Evolutionary conservation across 1,140 invertebrate genomes (phyloP).

Genomic region (Ips nitidus): DNA sequence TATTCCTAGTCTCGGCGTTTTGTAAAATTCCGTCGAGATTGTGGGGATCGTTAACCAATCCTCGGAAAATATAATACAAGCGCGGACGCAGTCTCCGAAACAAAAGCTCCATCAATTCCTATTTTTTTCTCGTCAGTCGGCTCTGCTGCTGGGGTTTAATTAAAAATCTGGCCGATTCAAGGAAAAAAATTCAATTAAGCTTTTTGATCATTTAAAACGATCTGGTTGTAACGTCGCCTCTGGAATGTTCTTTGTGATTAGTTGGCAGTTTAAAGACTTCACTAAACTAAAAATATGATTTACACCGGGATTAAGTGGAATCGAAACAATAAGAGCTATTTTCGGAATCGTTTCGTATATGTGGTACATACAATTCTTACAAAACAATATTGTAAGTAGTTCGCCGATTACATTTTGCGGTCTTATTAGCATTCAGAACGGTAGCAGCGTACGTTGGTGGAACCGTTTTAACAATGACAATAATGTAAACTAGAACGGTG

Average conservation of each 20-base stretch:
- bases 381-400: background rate
- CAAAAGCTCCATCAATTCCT: background rate
- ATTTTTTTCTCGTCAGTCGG: background rate
- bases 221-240: too few species aligned
- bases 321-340: background rate
- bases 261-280: too few species aligned
- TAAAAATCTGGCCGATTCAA: constrained; percentile 2
- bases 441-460: background rate
- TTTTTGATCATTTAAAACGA: background rate
- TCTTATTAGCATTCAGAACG: background rate
- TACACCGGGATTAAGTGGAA: background rate
- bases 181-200: background rate
- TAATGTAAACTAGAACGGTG: too few species aligned
- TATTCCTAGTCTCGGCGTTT: too few species aligned
- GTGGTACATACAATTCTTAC: background rate
- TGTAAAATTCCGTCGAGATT: too few species aligned
- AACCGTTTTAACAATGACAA: too few species aligned
- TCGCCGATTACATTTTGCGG: background rate
- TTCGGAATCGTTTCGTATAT: background rate
- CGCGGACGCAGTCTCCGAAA: background rate
- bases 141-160: background rate
- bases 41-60: background rate
- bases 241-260: too few species aligned
- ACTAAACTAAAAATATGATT: too few species aligned
- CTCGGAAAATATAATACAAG: background rate